Evolutionary conservation across 2,888 invertebrate species (phyloP).

Genomic region (Piscicola geometra): DNA sequence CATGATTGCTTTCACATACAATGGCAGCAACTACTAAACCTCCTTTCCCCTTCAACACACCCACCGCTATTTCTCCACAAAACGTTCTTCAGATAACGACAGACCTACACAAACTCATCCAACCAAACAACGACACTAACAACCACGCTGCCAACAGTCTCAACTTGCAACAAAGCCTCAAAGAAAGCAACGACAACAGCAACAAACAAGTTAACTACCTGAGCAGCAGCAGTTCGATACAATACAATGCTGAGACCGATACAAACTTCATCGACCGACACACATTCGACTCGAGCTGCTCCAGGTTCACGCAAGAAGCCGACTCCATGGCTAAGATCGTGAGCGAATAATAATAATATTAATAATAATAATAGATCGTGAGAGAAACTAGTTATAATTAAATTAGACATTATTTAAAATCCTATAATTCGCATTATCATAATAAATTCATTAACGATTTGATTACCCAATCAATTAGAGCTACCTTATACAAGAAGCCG

Average conservation of each 20-base stretch:
- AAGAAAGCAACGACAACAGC: not conserved
- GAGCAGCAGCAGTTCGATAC: not conserved
- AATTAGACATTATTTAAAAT: too few relatives aligned
- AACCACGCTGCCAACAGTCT: not conserved
- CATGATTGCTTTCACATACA: too few relatives aligned
- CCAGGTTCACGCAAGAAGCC: slow-evolving; percentile 96
- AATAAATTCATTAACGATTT: too few relatives aligned
- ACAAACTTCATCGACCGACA: slow-evolving; percentile 94
- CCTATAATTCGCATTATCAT: too few relatives aligned
- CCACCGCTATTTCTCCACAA: too few relatives aligned
- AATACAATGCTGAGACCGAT: slow-evolving; percentile 87
- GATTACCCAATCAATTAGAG: too few relatives aligned
- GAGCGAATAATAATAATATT: too few relatives aligned
- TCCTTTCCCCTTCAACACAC: not conserved
- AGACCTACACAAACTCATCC: not conserved
- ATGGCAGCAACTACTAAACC: too few relatives aligned
- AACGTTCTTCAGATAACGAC: not conserved
- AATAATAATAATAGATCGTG: too few relatives aligned
- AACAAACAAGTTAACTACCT: not conserved
- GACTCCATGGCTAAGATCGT: slow-evolving; percentile 19
- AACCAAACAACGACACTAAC: not conserved
- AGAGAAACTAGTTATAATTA: too few relatives aligned
- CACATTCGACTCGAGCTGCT: slow-evolving; percentile 92
- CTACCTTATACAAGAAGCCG: slow-evolving; percentile 86
- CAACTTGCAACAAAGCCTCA: not conserved